These are phyloP conservation scores for Ceyx margarethae DNA, from an alignment of 2,113 vertebrate species.

Conservation along the genomic window DNA sequence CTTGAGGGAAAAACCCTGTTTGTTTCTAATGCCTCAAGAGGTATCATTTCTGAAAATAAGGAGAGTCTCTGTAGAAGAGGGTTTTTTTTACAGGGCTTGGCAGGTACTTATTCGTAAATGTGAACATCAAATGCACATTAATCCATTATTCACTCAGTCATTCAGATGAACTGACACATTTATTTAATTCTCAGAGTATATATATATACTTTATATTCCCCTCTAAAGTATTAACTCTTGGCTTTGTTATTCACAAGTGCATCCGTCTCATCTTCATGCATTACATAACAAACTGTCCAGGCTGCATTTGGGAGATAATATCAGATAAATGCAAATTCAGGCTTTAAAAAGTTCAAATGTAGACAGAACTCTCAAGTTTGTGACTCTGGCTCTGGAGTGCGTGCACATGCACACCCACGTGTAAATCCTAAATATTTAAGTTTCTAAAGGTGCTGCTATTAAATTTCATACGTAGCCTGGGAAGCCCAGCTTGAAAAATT, in stretches of 20 bases:
- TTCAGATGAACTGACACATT: constrained; percentile 48
- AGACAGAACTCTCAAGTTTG: background rate
- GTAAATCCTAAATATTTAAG: background rate
- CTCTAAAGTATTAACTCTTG: constrained; percentile 29
- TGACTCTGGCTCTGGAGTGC: background rate
- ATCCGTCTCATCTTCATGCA: constrained; percentile 1
- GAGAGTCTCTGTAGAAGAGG: background rate
- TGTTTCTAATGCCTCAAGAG: constrained; percentile 49
- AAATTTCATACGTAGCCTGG: background rate
- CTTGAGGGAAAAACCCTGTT: constrained; percentile 37
- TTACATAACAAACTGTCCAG: constrained; percentile 20
- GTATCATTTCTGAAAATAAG: constrained; percentile 9
- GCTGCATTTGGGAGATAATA: background rate
- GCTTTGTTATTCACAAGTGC: constrained; percentile 19
- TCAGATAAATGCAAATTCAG: background rate
- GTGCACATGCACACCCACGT: background rate
- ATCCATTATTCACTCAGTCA: constrained; percentile 68
- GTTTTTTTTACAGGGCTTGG: constrained; percentile 34
- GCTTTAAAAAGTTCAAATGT: background rate
- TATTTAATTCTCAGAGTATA: constrained; percentile 52
- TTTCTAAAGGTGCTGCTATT: background rate
- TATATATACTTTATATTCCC: background rate
- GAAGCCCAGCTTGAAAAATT: background rate
- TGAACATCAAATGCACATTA: constrained; percentile 55
- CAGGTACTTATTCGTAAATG: constrained; percentile 37